A percentile compares a stretch with the other conserved stretches of the same genome.
These are phyloP conservation scores for Crypturellus undulatus DNA, from an alignment of 2,113 vertebrate species.

Conservation along the genomic window DNA sequence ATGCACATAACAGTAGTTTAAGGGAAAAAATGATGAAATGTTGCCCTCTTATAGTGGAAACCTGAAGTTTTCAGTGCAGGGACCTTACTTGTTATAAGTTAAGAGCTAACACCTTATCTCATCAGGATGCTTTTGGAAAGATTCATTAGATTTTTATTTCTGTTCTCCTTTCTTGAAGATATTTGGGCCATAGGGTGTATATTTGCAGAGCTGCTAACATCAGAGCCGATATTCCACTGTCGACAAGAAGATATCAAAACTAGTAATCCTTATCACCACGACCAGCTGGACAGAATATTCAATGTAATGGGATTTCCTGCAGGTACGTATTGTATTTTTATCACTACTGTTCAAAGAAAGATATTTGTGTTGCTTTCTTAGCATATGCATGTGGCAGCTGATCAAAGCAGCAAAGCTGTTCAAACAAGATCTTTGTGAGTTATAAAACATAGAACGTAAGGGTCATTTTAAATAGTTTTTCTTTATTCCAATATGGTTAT, in stretches of 20 bases:
- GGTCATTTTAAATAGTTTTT: not conserved
- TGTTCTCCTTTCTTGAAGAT: constrained; percentile 83
- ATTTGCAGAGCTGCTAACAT: constrained; percentile 99
- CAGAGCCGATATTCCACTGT: constrained; percentile 99
- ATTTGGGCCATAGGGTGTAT: constrained; percentile 99
- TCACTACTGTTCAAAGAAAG: constrained; percentile 67
- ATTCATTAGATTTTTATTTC: constrained; percentile 71
- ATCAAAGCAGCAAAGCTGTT: constrained; percentile 50
- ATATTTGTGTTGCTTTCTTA: constrained; percentile 46
- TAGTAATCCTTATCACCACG: constrained; percentile 99
- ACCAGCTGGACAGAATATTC: constrained; percentile 99
- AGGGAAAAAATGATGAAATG: not conserved
- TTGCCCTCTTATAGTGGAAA: not conserved
- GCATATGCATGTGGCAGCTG: constrained; percentile 53
- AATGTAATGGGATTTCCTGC: constrained; percentile 99
- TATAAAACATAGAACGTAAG: not conserved
- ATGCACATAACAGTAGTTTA: not conserved
- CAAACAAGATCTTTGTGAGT: constrained; percentile 7
- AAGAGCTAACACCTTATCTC: not conserved
- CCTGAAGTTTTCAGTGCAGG: not conserved
- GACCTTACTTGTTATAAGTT: not conserved
- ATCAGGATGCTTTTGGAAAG: constrained; percentile 69
- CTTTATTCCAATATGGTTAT: not conserved
- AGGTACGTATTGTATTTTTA: constrained; percentile 81
- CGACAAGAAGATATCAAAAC: constrained; percentile 99